phyloP scores from a whole-genome alignment of 2,888 invertebrate genomes.

The Scaptomyza reducta region DNA sequence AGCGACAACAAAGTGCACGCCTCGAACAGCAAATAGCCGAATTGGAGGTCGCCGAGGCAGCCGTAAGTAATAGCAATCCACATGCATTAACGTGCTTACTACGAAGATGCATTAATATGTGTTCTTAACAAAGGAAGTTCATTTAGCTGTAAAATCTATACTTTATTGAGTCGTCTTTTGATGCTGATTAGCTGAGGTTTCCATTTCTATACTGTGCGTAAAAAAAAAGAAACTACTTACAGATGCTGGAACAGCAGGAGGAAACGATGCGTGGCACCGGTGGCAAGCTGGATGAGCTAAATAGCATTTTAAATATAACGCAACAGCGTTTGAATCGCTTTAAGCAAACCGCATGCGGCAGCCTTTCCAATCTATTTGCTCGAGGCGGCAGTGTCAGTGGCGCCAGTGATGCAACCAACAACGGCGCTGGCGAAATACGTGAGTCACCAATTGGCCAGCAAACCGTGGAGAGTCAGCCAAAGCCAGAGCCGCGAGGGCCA shows the following conservation, averaged over 20 bases:
- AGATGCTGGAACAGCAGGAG: conserved; percentile 88
- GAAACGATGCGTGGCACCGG: conserved; percentile 88
- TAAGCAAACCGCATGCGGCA: conserved; percentile 89
- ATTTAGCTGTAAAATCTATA: no score
- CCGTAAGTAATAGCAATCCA: conserved; percentile 72
- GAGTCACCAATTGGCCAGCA: conserved; percentile 9
- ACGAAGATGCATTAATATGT: not conserved
- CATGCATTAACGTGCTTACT: not conserved
- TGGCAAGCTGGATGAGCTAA: conserved; percentile 91
- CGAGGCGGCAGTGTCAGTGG: conserved; percentile 43
- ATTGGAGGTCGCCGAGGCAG: conserved; percentile 85
- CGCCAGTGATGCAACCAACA: conserved; percentile 68
- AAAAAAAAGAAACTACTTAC: conserved; percentile 27
- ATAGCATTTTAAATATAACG: conserved; percentile 90
- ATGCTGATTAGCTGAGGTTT: not conserved
- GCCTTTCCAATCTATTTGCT: conserved; percentile 88
- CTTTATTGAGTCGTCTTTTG: no score
- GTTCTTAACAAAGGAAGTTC: not conserved
- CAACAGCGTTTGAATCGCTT: conserved; percentile 94
- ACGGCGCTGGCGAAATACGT: conserved; percentile 67
- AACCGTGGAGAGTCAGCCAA: conserved; percentile 74
- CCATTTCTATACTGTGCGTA: conserved; percentile 1
- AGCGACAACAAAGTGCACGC: conserved; percentile 85
- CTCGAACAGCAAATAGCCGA: conserved; percentile 80
- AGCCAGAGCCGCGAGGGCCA: conserved; percentile 86